A percentile compares a stretch with the other conserved stretches of the same genome.
These are phyloP conservation scores for Drosophila fuyamai DNA, from an alignment of 1,140 invertebrate genomes.

Conservation along the genomic window DNA sequence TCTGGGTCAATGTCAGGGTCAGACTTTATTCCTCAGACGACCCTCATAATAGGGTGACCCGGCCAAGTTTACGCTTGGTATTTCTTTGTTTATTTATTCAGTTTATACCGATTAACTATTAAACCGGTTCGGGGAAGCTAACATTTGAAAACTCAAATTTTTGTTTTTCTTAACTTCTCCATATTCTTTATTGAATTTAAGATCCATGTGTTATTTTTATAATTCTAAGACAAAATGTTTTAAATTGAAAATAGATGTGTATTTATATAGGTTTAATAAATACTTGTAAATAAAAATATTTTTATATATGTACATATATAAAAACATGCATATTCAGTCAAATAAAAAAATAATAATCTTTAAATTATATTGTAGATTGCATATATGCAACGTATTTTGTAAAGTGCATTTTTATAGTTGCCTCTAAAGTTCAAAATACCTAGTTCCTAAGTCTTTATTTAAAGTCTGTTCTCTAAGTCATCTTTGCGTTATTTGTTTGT, in stretches of 20 bases:
- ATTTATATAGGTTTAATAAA: no score
- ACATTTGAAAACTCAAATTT: not conserved
- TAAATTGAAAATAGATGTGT: no score
- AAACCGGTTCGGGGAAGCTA: conserved; percentile 12
- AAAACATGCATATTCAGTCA: no score
- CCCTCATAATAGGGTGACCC: conserved; percentile 37
- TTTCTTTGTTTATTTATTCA: conserved; percentile 25
- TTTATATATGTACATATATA: no score
- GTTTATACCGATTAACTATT: conserved; percentile 18
- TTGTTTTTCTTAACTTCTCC: not conserved
- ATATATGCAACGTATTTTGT: not conserved
- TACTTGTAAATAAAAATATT: no score
- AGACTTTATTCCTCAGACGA: conserved; percentile 16
- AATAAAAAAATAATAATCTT: no score
- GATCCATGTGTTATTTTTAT: no score
- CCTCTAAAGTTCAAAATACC: conserved; percentile 3
- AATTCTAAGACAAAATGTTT: no score
- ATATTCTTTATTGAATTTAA: not conserved
- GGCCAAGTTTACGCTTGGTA: conserved; percentile 23
- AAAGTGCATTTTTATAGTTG: not conserved
- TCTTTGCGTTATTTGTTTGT: not conserved
- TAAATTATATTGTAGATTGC: not conserved
- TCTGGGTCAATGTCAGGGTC: conserved; percentile 60
- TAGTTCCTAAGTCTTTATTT: not conserved
- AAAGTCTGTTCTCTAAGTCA: not conserved